These are phyloP conservation scores for Paracanthobrama guichenoti DNA, from an alignment of 2,113 vertebrate species.

Conservation along the genomic window DNA sequence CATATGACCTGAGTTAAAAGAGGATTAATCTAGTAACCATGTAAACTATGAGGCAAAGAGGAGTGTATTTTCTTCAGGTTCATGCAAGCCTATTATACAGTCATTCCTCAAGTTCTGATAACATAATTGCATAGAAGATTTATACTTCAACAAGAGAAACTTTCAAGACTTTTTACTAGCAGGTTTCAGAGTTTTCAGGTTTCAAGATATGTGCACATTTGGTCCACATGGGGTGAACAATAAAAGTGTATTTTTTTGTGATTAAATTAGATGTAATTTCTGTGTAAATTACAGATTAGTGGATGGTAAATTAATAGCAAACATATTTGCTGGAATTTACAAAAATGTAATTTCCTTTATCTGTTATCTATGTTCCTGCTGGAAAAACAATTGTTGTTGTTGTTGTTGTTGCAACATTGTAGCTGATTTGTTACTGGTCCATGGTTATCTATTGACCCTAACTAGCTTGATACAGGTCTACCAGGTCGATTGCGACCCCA, in stretches of 20 bases:
- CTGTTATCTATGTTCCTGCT: neutral
- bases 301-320: neutral
- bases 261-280: neutral
- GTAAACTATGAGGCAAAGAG: constrained; percentile 26
- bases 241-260: neutral
- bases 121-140: neutral
- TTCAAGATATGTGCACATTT: neutral
- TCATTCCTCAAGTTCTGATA: constrained; percentile 40
- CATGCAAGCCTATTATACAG: constrained; percentile 18
- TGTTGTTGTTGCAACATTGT: neutral
- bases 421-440: neutral
- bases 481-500: neutral
- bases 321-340: neutral
- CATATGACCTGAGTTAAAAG: constrained; percentile 56
- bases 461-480: neutral
- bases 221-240: neutral
- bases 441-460: neutral
- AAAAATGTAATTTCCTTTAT: neutral
- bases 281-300: neutral
- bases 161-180: too few species aligned
- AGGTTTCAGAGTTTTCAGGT: neutral
- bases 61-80: constrained; percentile 32
- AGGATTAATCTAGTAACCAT: constrained; percentile 59
- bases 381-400: too few species aligned
- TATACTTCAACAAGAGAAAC: neutral